Conservation (phyloP, 2,797 vertebrate species). For the Neosilurus hyrtlii region DNA sequence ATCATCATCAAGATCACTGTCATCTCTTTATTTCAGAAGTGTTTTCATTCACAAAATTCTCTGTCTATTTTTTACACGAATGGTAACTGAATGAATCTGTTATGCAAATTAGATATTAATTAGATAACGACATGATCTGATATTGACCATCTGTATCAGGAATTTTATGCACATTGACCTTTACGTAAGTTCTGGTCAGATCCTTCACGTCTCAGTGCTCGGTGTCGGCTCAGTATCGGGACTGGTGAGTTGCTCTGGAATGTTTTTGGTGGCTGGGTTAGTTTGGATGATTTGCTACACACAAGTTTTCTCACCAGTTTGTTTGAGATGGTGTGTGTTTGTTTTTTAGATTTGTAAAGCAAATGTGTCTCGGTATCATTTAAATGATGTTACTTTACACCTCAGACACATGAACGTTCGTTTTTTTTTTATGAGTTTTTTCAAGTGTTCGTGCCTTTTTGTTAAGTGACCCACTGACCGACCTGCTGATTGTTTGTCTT, state of each 20-base stretch:
- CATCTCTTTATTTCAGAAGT: not conserved
- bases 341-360: not conserved
- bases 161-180: not conserved
- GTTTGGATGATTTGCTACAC: not conserved
- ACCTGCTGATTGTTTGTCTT: conserved; percentile 29
- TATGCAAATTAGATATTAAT: not conserved
- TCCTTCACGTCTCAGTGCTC: not conserved
- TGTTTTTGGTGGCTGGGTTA: not conserved
- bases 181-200: not conserved
- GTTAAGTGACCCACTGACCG: not conserved
- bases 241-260: not conserved
- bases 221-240: not conserved
- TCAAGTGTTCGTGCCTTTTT: conserved; percentile 25
- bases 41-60: not conserved
- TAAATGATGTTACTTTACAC: not conserved
- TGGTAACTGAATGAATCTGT: not conserved
- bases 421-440: not conserved
- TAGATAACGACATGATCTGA: not conserved
- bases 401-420: not conserved
- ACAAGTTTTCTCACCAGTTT: not conserved
- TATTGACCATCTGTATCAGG: not conserved
- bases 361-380: not conserved
- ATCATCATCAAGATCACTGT: not conserved
- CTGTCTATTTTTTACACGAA: not conserved
- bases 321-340: not conserved